Evolutionary conservation across 2,888 invertebrate genomes (phyloP).

Genomic region (Pinctada fucata): DNA sequence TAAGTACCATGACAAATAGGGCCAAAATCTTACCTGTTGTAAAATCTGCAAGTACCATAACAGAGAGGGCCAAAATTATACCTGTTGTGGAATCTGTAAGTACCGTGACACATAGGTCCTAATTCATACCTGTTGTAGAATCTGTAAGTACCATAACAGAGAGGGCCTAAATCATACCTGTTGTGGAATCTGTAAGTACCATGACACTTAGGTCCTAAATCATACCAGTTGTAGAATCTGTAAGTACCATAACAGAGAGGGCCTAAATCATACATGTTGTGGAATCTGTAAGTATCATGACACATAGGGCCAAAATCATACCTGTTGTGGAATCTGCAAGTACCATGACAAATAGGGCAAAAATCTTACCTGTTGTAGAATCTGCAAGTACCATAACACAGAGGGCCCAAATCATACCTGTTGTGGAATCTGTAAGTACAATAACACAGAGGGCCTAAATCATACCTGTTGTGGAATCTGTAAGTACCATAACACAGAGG

Average conservation of each 20-base stretch:
- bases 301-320: constrained; percentile 63
- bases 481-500: no score
- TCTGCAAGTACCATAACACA: neutral
- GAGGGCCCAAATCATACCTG: neutral
- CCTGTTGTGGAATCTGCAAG: constrained; percentile 59
- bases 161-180: no score
- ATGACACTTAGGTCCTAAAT: no score
- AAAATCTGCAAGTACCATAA: neutral
- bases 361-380: neutral
- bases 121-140: no score
- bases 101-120: no score
- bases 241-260: no score
- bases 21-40: neutral
- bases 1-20: neutral
- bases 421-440: neutral
- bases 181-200: no score
- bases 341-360: neutral
- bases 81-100: no score
- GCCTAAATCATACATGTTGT: neutral
- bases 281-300: neutral
- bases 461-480: neutral
- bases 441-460: neutral
- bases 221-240: no score
- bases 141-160: no score
- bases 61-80: neutral